Percentiles rank a stretch among this genome's conserved stretches.
These are phyloP conservation scores for Botrylloides violaceus DNA, from an alignment of 23 tunicate species.

Conservation along the genomic window DNA sequence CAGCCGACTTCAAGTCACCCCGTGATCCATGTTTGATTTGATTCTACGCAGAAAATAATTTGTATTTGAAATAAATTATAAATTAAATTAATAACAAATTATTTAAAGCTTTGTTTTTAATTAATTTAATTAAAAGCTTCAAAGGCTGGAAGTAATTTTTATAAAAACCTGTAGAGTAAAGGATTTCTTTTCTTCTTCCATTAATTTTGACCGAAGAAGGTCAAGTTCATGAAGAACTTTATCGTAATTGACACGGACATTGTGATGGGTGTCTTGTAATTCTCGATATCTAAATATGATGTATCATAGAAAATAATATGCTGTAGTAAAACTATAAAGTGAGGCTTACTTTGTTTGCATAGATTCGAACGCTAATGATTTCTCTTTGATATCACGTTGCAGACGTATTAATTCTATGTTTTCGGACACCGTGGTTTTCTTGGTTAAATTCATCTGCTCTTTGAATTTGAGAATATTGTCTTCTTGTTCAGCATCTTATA, in stretches of 20 bases:
- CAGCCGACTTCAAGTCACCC: constrained; percentile 15
- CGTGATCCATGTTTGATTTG: constrained; percentile 53
- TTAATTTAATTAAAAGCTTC: too few species aligned
- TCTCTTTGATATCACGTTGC: constrained; percentile 72
- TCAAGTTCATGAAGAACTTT: constrained; percentile 55
- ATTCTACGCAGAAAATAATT: constrained; percentile 19
- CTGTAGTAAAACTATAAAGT: not conserved
- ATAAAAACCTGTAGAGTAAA: constrained; percentile 30
- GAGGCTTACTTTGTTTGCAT: constrained; percentile 51
- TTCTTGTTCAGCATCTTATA: constrained; percentile 62
- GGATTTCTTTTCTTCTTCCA: constrained; percentile 32
- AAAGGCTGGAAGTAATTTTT: not conserved
- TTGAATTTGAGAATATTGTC: constrained; percentile 48
- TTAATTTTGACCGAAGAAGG: constrained; percentile 25
- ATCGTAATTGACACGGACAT: constrained; percentile 38
- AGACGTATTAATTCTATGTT: constrained; percentile 72
- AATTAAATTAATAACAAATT: too few species aligned
- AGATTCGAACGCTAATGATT: constrained; percentile 32
- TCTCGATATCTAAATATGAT: constrained; percentile 34
- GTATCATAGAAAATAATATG: not conserved
- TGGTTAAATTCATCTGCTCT: constrained; percentile 37
- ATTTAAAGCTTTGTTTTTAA: too few species aligned
- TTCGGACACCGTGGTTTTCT: constrained; percentile 51
- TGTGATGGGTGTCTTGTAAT: constrained; percentile 37
- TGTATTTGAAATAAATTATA: not conserved